Evolutionary conservation across 37 sponge, comb jelly and placozoan species (phyloP), one percentile per base, ranked within the genome.

Genomic region (Spongia lamella): DNA sequence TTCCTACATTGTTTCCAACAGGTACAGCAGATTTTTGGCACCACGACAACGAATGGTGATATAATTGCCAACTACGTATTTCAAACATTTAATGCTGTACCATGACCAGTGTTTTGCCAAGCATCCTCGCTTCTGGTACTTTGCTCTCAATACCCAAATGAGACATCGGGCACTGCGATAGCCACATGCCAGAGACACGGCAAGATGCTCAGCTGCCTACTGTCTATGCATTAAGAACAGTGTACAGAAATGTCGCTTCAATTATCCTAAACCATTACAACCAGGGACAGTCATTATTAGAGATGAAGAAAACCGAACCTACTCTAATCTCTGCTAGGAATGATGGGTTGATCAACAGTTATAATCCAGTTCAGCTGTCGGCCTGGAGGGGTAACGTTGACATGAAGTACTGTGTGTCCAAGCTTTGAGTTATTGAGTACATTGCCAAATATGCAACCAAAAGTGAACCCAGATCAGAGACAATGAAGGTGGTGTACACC

Each of bases 301-400:
- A 20, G 34, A 16, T 27, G 22, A 78, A 56, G 79, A 78, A 20
- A 66, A 66, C 3, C 40, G 76, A 0, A 51, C 61, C 0, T 72
- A 68, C 26, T 34, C 71, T 1, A 72, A n/a, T 31, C n/a, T n/a
- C n/a, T n/a, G n/a, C n/a, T n/a, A n/a, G n/a, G n/a, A n/a, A n/a
- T n/a, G n/a, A n/a, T n/a, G n/a, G n/a, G n/a, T n/a, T n/a, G n/a
- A n/a, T n/a, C n/a, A n/a, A n/a, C n/a, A n/a, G n/a, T n/a, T n/a
- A 51, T 53, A 82, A 82, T 55, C 75, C 76, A 11, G 49, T 74
- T 13, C 83, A 83, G 62, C 68, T 83, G 35, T 67, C 70, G 5
- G 59, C 61, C 20, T 83, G 83, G 83, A 66, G 83, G 24, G 83
- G 76, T n/a, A 83, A 75, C 75, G 83, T 83, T 16, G 83, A 75